Conservation (phyloP, 2,888 invertebrate species). For the Torymus aiolomorphi region DNA sequence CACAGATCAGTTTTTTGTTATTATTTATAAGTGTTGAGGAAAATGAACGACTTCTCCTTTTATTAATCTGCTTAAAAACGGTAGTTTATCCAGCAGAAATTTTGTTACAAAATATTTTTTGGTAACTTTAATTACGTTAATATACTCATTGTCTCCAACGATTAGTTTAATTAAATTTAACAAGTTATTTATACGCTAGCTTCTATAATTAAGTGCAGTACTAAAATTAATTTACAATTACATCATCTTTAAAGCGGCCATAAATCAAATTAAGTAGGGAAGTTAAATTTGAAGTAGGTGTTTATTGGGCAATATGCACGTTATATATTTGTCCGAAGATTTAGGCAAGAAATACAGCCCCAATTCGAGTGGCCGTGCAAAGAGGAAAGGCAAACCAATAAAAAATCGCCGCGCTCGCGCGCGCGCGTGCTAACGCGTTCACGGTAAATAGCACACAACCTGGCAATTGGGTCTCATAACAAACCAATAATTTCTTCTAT, state of each 20-base stretch:
- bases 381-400: slow-evolving; percentile 46
- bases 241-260: background rate
- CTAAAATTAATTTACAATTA: background rate
- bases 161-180: too few species aligned
- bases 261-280: background rate
- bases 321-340: slow-evolving; percentile 24
- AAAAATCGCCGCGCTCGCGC: slow-evolving; percentile 8
- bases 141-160: too few species aligned
- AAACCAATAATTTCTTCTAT: slow-evolving; percentile 42
- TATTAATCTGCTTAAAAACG: too few species aligned
- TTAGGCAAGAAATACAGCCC: slow-evolving; percentile 16
- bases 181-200: background rate
- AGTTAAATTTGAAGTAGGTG: background rate
- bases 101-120: too few species aligned
- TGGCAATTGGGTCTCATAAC: slow-evolving; percentile 32
- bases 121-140: too few species aligned
- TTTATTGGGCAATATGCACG: background rate
- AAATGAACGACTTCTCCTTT: too few species aligned
- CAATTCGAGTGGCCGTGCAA: slow-evolving; percentile 29
- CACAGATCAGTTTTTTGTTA: too few species aligned
- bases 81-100: too few species aligned
- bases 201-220: too few species aligned
- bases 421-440: slow-evolving; percentile 20
- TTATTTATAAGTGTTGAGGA: too few species aligned
- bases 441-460: slow-evolving; percentile 34